Percentiles rank a stretch among this genome's conserved stretches.
phyloP scores from a whole-genome alignment of 2,113 vertebrate species.

The Ailuropoda melanoleuca region DNA sequence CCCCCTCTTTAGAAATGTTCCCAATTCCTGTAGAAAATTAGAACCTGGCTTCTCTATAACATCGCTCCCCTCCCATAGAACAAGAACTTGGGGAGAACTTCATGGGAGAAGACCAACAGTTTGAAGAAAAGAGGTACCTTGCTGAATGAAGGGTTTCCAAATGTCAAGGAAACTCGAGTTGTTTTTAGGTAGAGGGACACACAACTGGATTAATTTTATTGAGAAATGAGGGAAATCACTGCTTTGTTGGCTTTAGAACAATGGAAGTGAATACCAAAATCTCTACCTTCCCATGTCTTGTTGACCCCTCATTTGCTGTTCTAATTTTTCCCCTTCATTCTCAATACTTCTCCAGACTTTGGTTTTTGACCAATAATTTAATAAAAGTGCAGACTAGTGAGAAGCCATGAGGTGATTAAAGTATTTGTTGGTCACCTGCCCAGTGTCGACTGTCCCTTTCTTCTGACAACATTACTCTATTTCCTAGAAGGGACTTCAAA shows the following conservation, averaged over 20 bases:
- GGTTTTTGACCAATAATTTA: neutral
- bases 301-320: neutral
- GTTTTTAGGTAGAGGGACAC: neutral
- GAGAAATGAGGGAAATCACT: neutral
- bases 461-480: neutral
- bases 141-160: neutral
- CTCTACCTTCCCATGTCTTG: neutral
- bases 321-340: neutral
- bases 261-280: neutral
- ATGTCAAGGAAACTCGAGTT: neutral
- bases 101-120: neutral
- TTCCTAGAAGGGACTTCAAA: neutral
- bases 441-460: neutral
- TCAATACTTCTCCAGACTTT: neutral
- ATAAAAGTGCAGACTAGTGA: neutral
- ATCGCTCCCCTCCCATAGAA: neutral
- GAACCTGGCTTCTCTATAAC: neutral
- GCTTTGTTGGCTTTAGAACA: neutral
- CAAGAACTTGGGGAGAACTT: neutral
- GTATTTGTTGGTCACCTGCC: neutral
- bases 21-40: neutral
- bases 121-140: neutral
- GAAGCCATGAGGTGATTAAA: neutral
- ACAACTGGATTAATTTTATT: neutral
- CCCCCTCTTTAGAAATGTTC: neutral